phyloP scores from a whole-genome alignment of 2,888 invertebrate genomes.

The Tetheella fluctuosa region DNA sequence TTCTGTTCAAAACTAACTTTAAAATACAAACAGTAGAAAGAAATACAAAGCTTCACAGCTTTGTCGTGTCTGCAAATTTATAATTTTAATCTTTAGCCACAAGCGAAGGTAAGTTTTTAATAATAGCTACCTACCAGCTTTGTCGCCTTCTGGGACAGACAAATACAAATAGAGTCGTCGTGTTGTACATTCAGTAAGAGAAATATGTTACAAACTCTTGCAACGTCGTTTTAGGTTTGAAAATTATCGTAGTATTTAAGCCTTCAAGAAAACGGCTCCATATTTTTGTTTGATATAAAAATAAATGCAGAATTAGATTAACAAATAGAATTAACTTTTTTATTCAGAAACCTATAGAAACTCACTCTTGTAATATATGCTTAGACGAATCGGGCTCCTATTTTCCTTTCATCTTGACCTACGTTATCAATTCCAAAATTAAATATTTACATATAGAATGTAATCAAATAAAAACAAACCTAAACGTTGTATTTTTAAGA shows the following conservation, averaged over 20 bases:
- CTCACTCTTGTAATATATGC: too few relatives aligned
- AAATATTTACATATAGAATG: too few relatives aligned
- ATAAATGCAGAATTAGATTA: too few relatives aligned
- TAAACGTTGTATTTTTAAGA: too few relatives aligned
- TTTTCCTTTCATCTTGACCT: too few relatives aligned
- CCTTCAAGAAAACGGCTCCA: background rate
- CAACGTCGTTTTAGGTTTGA: background rate
- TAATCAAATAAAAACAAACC: too few relatives aligned
- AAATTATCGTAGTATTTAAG: background rate
- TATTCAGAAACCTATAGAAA: too few relatives aligned
- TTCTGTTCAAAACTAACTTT: too few relatives aligned
- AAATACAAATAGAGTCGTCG: constrained; percentile 53
- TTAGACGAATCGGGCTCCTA: too few relatives aligned
- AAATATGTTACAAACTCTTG: constrained; percentile 18
- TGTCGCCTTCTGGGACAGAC: constrained; percentile 33
- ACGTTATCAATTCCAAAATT: too few relatives aligned
- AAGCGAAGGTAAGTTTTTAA: constrained; percentile 48
- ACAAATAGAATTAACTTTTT: too few relatives aligned
- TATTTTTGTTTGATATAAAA: background rate
- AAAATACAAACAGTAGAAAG: too few relatives aligned
- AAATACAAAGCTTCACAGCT: background rate
- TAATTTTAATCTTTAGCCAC: constrained; percentile 14
- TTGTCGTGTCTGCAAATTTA: background rate
- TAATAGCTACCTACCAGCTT: constrained; percentile 43
- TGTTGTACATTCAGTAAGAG: constrained; percentile 37